These are phyloP conservation scores for Apis florea DNA, from an alignment of 1,140 invertebrate genomes.

Conservation along the genomic window DNA sequence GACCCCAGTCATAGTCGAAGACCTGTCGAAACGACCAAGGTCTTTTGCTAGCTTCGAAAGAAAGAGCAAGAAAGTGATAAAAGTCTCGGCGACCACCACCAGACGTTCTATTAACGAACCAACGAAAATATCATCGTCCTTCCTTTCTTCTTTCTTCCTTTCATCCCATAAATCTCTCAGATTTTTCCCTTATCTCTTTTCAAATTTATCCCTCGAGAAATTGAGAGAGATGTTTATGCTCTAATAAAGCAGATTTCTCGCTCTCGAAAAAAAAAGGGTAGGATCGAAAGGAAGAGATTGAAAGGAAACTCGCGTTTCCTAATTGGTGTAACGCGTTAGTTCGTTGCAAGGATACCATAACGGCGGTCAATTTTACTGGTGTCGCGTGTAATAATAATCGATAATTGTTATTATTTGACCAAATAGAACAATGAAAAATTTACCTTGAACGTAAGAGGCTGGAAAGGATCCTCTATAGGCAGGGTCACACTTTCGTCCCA, in stretches of 20 bases:
- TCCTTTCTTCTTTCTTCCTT: neutral
- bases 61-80: constrained; percentile 27
- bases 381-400: neutral
- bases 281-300: neutral
- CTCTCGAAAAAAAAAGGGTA: too few species aligned
- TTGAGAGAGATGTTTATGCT: too few species aligned
- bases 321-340: too few species aligned
- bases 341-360: neutral
- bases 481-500: constrained; percentile 98
- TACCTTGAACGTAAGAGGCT: constrained; percentile 93
- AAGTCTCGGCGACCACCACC: neutral
- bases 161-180: too few species aligned
- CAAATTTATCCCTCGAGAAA: too few species aligned
- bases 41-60: constrained; percentile 12
- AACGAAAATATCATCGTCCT: neutral
- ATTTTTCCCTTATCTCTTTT: too few species aligned
- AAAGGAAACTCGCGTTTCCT: neutral
- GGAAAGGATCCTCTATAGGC: constrained; percentile 96
- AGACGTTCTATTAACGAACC: neutral
- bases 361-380: neutral
- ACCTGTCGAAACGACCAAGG: constrained; percentile 82
- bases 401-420: neutral
- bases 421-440: constrained; percentile 53
- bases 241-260: too few species aligned
- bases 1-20: constrained; percentile 98